Percentiles rank a stretch among this genome's conserved stretches.
phyloP scores from a whole-genome alignment of 2,888 invertebrate species.

The Ophraella communa region DNA sequence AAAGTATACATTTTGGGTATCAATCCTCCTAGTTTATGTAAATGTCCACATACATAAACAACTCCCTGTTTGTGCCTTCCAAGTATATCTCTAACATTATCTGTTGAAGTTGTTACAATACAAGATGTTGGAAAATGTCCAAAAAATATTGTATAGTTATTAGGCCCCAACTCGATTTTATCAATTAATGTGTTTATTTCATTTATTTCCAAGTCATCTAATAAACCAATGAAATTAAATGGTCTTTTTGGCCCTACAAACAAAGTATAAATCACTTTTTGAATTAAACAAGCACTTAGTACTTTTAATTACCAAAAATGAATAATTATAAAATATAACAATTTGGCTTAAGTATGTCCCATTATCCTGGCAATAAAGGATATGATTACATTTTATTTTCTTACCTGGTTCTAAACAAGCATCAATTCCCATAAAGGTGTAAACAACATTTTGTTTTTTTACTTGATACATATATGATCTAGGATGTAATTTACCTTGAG shows the following conservation, averaged over 20 bases:
- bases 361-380: too few relatives aligned
- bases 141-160: conserved; percentile 77
- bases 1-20: conserved; percentile 86
- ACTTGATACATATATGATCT: conserved; percentile 77
- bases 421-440: conserved; percentile 87
- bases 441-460: conserved; percentile 66
- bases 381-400: neutral
- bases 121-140: conserved; percentile 93
- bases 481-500: conserved; percentile 73
- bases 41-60: conserved; percentile 88
- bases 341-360: too few relatives aligned
- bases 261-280: too few relatives aligned
- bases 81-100: conserved; percentile 65
- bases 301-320: too few relatives aligned
- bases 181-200: conserved; percentile 65
- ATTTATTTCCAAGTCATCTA: conserved; percentile 66
- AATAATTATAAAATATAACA: too few relatives aligned
- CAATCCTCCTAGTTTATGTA: conserved; percentile 82
- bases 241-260: conserved; percentile 70
- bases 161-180: conserved; percentile 61
- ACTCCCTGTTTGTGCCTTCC: conserved; percentile 68
- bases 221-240: conserved; percentile 87
- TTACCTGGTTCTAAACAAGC: conserved; percentile 84
- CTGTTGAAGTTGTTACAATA: conserved; percentile 68
- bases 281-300: too few relatives aligned